phyloP scores from a whole-genome alignment of 2,113 vertebrate species.

The Etia nguti region DNA sequence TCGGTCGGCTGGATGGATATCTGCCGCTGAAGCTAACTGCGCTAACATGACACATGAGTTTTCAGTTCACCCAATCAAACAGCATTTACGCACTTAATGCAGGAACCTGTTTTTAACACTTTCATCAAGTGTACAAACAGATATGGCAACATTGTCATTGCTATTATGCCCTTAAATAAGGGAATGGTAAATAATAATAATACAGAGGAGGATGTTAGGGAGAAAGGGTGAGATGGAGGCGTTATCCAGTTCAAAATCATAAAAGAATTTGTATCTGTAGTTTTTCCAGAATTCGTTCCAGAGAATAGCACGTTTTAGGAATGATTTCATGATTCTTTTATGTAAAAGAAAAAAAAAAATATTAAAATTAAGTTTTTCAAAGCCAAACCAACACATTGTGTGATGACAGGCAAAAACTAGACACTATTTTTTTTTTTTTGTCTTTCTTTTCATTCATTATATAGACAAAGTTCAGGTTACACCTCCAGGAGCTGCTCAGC shows the following conservation, averaged over 20 bases:
- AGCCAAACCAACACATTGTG: background rate
- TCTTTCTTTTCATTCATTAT: background rate
- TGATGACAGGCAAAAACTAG: background rate
- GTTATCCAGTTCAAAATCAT: background rate
- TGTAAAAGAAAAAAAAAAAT: background rate
- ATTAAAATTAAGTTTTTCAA: accelerated
- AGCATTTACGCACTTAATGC: background rate
- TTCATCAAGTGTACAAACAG: background rate
- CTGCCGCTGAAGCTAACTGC: background rate
- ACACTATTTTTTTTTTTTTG: background rate
- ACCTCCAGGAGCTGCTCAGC: background rate
- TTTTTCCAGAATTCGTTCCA: background rate
- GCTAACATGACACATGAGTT: constrained; percentile 35
- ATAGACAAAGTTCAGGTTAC: background rate
- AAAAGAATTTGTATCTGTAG: background rate
- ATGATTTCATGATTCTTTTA: background rate
- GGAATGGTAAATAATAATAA: background rate
- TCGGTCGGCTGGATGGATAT: accelerated
- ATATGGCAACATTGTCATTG: background rate
- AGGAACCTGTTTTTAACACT: background rate
- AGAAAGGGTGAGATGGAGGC: background rate
- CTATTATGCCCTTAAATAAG: background rate
- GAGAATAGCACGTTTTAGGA: background rate
- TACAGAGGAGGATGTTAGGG: background rate
- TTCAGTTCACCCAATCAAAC: background rate